Conservation (phyloP, 1,140 invertebrate species). For the Conus ventricosus region DNA sequence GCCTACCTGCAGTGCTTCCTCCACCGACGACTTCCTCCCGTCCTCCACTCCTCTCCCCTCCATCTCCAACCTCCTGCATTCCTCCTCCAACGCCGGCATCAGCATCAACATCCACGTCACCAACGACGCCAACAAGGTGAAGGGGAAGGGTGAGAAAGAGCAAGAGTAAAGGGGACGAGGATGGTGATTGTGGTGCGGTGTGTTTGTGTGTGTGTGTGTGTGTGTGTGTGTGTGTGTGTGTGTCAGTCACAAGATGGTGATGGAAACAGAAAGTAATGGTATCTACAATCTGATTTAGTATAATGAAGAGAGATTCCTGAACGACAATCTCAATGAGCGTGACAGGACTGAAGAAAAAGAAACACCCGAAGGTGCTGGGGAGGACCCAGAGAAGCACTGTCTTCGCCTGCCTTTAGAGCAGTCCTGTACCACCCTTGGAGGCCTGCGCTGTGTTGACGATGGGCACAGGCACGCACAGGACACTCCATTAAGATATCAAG, state of each 20-base stretch:
- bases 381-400: too few relatives aligned
- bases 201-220: neutral
- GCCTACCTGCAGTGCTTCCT: neutral
- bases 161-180: neutral
- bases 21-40: neutral
- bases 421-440: too few relatives aligned
- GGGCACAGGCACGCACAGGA: too few relatives aligned
- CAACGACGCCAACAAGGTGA: conserved; percentile 23
- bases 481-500: too few relatives aligned
- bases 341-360: too few relatives aligned
- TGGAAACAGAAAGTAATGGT: too few relatives aligned
- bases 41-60: conserved; percentile 4
- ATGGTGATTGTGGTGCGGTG: neutral
- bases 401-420: too few relatives aligned
- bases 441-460: too few relatives aligned
- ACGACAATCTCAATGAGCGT: too few relatives aligned
- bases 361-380: too few relatives aligned
- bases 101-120: conserved; percentile 37
- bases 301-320: too few relatives aligned
- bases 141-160: neutral
- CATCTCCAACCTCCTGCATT: conserved; percentile 10
- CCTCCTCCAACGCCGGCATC: conserved; percentile 19
- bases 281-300: too few relatives aligned
- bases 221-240: neutral
- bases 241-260: neutral